These are phyloP conservation scores for Pagrus major DNA, from an alignment of 2,113 vertebrate genomes.

Conservation along the genomic window DNA sequence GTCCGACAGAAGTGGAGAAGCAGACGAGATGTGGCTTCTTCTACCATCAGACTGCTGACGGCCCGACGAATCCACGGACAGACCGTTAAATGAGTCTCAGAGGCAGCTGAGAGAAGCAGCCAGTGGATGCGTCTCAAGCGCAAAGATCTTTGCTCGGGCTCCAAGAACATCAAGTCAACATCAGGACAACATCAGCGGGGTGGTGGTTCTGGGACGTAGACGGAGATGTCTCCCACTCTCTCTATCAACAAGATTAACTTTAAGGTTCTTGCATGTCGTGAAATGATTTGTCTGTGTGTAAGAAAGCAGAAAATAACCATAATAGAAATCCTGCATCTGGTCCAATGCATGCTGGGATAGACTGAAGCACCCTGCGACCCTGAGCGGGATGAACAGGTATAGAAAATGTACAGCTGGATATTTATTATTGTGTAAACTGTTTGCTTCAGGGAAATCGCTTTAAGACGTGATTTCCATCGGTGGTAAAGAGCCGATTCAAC, in stretches of 20 bases:
- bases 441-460: not conserved
- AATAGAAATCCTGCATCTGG: not conserved
- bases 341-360: conserved; percentile 5
- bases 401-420: not conserved
- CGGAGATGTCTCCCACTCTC: no score
- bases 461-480: not conserved
- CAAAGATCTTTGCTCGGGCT: no score
- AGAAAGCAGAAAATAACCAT: not conserved
- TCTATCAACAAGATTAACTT: not conserved
- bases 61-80: no score
- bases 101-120: no score
- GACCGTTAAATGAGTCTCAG: no score
- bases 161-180: no score
- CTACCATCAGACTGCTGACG: no score
- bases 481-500: not conserved
- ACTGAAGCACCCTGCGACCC: not conserved
- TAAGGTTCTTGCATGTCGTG: not conserved
- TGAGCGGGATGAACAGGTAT: not conserved
- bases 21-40: no score
- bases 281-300: not conserved
- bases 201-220: no score
- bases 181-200: no score
- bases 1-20: no score
- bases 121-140: no score
- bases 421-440: not conserved